These are phyloP conservation scores for Cynopterus sphinx DNA, from an alignment of 2,797 vertebrate genomes.

Conservation along the genomic window DNA sequence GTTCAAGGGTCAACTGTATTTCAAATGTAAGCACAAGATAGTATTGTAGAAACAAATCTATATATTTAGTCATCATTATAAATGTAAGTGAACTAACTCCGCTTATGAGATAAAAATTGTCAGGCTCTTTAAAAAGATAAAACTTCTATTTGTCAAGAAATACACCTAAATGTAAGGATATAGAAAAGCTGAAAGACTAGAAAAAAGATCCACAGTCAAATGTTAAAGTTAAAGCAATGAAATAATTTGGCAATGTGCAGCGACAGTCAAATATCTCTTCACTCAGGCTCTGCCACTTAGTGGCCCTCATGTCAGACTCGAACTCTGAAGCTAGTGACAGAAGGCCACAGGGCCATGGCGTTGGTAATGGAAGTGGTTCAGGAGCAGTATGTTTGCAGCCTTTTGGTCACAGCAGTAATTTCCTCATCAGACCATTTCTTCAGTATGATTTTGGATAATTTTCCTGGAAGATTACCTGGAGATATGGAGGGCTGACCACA, in stretches of 20 bases:
- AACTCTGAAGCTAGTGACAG: neutral
- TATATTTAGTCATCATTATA: neutral
- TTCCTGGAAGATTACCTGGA: neutral
- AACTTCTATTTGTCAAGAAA: neutral
- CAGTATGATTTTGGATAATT: neutral
- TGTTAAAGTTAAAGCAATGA: neutral
- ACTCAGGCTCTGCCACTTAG: neutral
- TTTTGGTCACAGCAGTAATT: neutral
- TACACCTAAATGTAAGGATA: neutral
- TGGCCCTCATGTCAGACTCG: neutral
- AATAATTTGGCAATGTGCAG: neutral
- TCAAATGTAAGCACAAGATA: neutral
- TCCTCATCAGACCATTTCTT: neutral
- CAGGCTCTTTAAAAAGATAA: neutral
- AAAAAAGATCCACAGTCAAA: neutral
- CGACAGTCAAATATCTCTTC: neutral
- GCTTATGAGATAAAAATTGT: neutral
- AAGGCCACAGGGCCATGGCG: neutral
- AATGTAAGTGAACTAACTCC: neutral
- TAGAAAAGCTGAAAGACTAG: neutral
- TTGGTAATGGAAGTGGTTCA: neutral
- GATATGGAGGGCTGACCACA: neutral
- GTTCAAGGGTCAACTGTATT: neutral
- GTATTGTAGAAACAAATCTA: neutral
- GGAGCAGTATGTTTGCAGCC: neutral